These are phyloP conservation scores for Nemotelus nigrinus DNA, from an alignment of 2,888 invertebrate genomes.

Conservation along the genomic window DNA sequence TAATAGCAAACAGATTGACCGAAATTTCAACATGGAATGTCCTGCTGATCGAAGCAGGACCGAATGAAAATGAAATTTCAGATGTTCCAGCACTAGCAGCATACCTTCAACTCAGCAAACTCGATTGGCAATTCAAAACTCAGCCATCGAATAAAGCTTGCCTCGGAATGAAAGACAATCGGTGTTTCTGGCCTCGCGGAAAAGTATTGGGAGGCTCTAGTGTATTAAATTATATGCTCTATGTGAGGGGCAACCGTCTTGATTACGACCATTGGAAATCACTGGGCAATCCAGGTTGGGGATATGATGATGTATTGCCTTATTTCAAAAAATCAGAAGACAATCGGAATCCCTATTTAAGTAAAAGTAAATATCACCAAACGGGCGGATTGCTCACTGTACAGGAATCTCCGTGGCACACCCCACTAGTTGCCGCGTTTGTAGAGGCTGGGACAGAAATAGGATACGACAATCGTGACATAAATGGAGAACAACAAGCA, in stretches of 20 bases:
- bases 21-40: conserved; percentile 82
- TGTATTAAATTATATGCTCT: conserved; percentile 90
- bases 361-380: conserved; percentile 74
- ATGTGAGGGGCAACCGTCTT: conserved; percentile 82
- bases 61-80: conserved; percentile 87
- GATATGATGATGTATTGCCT: conserved; percentile 81
- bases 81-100: conserved; percentile 89
- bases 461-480: conserved; percentile 84
- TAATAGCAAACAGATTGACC: conserved; percentile 82
- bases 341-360: conserved; percentile 85
- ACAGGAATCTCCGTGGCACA: conserved; percentile 86
- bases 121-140: conserved; percentile 92
- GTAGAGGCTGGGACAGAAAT: conserved; percentile 83
- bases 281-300: conserved; percentile 89
- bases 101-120: conserved; percentile 83
- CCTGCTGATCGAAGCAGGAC: conserved; percentile 84
- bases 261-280: conserved; percentile 92
- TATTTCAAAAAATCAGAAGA: conserved; percentile 93
- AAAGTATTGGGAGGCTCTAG: conserved; percentile 91
- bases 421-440: conserved; percentile 83
- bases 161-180: conserved; percentile 81
- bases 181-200: conserved; percentile 89
- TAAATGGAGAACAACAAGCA: conserved; percentile 82
- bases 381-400: conserved; percentile 80
- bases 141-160: conserved; percentile 84